Base-by-base conservation (phyloP, 1,140 invertebrate species). In the Mesaphorura yosii region DNA sequence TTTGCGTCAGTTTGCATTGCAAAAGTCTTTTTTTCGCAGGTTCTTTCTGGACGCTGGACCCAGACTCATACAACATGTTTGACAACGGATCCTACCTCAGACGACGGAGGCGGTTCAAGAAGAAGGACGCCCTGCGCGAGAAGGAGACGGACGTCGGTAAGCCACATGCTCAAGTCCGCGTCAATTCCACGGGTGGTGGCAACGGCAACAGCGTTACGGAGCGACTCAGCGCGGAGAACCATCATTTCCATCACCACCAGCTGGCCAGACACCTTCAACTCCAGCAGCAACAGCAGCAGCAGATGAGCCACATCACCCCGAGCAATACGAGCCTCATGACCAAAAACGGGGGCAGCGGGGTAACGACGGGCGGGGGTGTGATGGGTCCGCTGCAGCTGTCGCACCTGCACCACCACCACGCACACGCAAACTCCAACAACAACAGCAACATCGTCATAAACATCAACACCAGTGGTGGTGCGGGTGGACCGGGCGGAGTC, bases 61-160 rank as follows among this genome's bases (percentile, higher is more conserved):
- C 92, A 0, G 91, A 95, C 66, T 90, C 82, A 39, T 88, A 93
- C 65, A 95, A 96, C 68, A 97, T 98, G 94, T 98, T 98, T 70
- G 93, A 98, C 65, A 94, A 97, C 65, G 93, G 94, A 0, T 92
- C 88, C 10, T 96, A 93, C 67, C 72, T 95, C 53, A 75, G 92
- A n/a, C 77, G 92, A 10, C 73, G 88, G 29, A 75, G 90, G 53
- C 80, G 91, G 2, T 98, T 97, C 71, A 98, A 97, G 74, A 95
- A 95, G 73, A 95, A 94, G 67, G 89, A 94, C 67, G 86, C 83
- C 0, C 64, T 87, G 20, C 80, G 83, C 58, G 86, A 91, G 64
- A 90, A 90, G 64, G 86, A 91, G 60, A 86, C 90, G 64, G 82
- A 83, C 0, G 56, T 87, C 17, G 88, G 88, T 65, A 74, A 86